These are phyloP conservation scores for Spicauda simplicius DNA, from an alignment of 2,888 invertebrate species.

Conservation along the genomic window DNA sequence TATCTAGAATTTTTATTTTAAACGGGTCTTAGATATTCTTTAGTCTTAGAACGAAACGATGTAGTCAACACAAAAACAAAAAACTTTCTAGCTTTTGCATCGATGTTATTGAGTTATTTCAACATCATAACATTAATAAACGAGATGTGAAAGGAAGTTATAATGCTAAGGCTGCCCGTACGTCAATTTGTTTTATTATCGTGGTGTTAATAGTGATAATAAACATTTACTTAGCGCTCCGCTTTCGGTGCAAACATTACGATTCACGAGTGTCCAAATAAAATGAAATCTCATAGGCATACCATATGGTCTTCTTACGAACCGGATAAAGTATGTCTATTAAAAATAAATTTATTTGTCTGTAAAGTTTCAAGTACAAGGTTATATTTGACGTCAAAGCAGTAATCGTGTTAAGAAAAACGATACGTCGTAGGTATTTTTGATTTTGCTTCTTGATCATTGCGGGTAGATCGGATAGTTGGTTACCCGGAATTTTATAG, in stretches of 20 bases:
- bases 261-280: not conserved
- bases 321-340: slow-evolving; percentile 20
- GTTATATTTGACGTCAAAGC: slow-evolving; percentile 62
- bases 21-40: too few relatives aligned
- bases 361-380: slow-evolving; percentile 60
- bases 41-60: too few relatives aligned
- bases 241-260: not conserved
- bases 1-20: too few relatives aligned
- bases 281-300: not conserved
- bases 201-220: not conserved
- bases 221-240: not conserved
- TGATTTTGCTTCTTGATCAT: not conserved
- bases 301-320: slow-evolving; percentile 4
- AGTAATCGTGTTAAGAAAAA: slow-evolving; percentile 48
- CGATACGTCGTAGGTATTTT: slow-evolving; percentile 15
- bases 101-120: too few relatives aligned
- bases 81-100: too few relatives aligned
- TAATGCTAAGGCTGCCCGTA: too few relatives aligned
- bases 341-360: slow-evolving; percentile 44
- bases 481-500: too few relatives aligned
- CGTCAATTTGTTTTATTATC: not conserved
- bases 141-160: too few relatives aligned
- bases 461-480: not conserved
- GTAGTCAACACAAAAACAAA: too few relatives aligned
- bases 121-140: too few relatives aligned